phyloP scores from a whole-genome alignment of 2,113 vertebrate species.

The Gymnobelideus leadbeateri region DNA sequence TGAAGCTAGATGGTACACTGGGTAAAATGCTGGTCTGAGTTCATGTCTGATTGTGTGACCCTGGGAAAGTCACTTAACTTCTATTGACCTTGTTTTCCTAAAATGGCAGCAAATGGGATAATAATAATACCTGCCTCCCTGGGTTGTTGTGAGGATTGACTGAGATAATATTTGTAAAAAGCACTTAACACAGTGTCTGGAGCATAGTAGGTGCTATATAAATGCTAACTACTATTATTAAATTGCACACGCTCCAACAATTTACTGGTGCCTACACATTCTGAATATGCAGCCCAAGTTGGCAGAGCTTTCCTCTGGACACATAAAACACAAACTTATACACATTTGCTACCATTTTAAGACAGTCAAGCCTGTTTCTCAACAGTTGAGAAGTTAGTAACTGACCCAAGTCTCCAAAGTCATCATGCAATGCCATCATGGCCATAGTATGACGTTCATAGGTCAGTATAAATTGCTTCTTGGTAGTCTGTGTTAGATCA shows the following conservation, averaged over 20 bases:
- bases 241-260: not conserved
- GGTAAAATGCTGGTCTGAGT: not conserved
- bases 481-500: not conserved
- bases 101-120: too few species aligned
- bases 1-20: not conserved
- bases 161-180: not conserved
- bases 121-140: not conserved
- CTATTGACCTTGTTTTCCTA: not conserved
- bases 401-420: not conserved
- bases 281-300: not conserved
- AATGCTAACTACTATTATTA: too few species aligned
- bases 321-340: not conserved
- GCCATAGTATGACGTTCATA: not conserved
- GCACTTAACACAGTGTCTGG: too few species aligned
- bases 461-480: not conserved
- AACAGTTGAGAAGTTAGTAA: not conserved
- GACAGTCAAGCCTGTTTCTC: not conserved
- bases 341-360: not conserved
- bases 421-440: not conserved
- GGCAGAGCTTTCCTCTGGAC: not conserved
- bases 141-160: not conserved
- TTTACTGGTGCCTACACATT: not conserved
- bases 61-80: not conserved
- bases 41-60: not conserved
- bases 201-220: too few species aligned